Base-by-base conservation (phyloP, 2,888 invertebrate genomes). In the Drosophila niveifrons region DNA sequence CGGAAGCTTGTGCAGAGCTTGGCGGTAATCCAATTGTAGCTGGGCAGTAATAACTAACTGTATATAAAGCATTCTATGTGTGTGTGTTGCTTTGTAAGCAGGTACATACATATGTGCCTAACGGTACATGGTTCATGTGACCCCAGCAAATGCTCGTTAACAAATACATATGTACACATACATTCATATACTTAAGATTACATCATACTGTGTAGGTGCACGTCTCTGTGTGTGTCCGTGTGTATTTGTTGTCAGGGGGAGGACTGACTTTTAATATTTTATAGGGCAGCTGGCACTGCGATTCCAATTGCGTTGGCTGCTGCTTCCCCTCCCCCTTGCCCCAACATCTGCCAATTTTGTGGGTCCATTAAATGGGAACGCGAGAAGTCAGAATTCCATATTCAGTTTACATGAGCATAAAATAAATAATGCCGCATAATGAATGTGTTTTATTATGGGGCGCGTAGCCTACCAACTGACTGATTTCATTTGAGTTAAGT, bases 201-300 rank as follows among this genome's bases (percentile, higher is more conserved):
- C 85, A 84, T 82, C 82, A 82, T 70, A 29, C 56, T 55, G 36
- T 62, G 43, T 44, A 13, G 18, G 31, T 39, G 36, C n/a, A 9
- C 55, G 23, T 18, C 17, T 17, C 13, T 59, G 41, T 41, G 3
- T 39, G 17, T 34, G 34, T 55, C 17, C 39, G 52, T 43, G 7
- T 58, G 46, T 31, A 56, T 23, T 23, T 23, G 23, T 23, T 23
- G 23, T 23, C 3, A 6, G 56, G 50, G 55, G 64, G 39, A 18
- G 59, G 75, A 41, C 44, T 65, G 73, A 76, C 71, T 84, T 83
- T 82, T 81, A 82, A 84, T 84, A 81, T 83, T 82, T 83, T 70
- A 83, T 83, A 56, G 76, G 82, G 81, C 84, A 84, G 79, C 73
- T 81, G 81, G 73, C 71, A 78, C 64, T 69, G 73, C 58, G 72